A percentile compares a stretch with the other conserved stretches of the same genome.
Evolutionary conservation across 2,888 invertebrate species (phyloP).

Genomic region (Sisyra nigra): DNA sequence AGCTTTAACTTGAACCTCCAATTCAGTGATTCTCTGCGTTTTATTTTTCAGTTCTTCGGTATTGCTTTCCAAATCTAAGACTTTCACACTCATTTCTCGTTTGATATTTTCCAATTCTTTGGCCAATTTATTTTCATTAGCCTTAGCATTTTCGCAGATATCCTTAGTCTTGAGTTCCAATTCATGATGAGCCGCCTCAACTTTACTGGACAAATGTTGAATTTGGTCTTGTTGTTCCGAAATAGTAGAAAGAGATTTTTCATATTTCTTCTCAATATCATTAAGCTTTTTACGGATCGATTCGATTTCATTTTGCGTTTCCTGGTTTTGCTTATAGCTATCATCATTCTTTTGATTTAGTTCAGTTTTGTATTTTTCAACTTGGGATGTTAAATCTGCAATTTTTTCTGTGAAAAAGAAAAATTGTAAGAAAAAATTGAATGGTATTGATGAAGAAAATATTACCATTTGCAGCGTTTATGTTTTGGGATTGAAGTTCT

Average conservation of each 20-base stretch:
- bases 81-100: slow-evolving; percentile 33
- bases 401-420: neutral
- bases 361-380: slow-evolving; percentile 7
- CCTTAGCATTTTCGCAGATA: slow-evolving; percentile 27
- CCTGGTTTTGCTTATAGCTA: slow-evolving; percentile 21
- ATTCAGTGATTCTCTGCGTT: slow-evolving; percentile 16
- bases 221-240: slow-evolving; percentile 9
- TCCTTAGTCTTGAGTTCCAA: slow-evolving; percentile 16
- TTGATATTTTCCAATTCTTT: slow-evolving; percentile 27
- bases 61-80: slow-evolving; percentile 34
- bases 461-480: neutral
- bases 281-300: neutral
- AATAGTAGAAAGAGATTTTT: slow-evolving; percentile 2
- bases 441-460: neutral
- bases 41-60: slow-evolving; percentile 27
- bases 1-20: slow-evolving; percentile 17
- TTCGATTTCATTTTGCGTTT: slow-evolving; percentile 1
- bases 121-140: neutral
- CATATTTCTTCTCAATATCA: slow-evolving; percentile 5
- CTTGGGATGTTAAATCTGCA: neutral
- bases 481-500: slow-evolving; percentile 18
- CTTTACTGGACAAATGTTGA: slow-evolving; percentile 3
- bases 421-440: neutral
- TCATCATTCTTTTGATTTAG: slow-evolving; percentile 15
- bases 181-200: neutral